These are phyloP conservation scores for Himalopsyche kuldschensis DNA, from an alignment of 2,888 invertebrate species.

Conservation along the genomic window DNA sequence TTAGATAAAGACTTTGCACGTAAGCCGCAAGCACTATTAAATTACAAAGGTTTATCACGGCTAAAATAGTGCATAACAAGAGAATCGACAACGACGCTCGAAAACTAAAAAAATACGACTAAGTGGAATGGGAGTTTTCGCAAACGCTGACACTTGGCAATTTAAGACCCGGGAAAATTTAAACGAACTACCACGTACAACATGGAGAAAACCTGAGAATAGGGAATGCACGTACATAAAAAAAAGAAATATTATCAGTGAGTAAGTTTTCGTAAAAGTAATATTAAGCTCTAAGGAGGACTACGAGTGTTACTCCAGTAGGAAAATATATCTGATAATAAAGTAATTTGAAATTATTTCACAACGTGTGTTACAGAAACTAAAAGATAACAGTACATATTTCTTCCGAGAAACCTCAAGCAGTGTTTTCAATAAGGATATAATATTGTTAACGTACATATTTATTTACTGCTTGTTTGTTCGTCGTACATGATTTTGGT, in stretches of 20 bases:
- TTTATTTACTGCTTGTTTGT: too few species aligned
- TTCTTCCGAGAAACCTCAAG: too few species aligned
- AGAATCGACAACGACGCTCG: neutral
- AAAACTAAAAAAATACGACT: neutral
- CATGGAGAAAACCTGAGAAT: neutral
- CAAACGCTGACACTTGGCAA: neutral
- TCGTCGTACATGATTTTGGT: too few species aligned
- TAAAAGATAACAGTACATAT: too few species aligned
- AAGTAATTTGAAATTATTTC: too few species aligned
- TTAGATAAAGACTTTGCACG: slow-evolving; percentile 11
- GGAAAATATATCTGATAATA: too few species aligned
- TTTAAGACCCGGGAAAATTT: neutral
- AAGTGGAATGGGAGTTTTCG: neutral
- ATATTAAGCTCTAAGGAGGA: neutral
- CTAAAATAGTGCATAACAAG: slow-evolving; percentile 1
- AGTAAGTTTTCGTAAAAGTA: neutral
- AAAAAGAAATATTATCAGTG: neutral
- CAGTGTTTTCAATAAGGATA: too few species aligned
- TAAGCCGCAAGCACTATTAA: slow-evolving; percentile 9
- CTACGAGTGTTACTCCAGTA: too few species aligned
- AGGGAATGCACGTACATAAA: neutral
- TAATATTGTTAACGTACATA: too few species aligned
- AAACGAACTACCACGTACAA: neutral
- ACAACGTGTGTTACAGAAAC: too few species aligned
- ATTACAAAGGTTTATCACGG: slow-evolving; percentile 16